These are phyloP conservation scores for Trachythela sp. DNA, from an alignment of 64 coral and sea anemone species.

Conservation along the genomic window DNA sequence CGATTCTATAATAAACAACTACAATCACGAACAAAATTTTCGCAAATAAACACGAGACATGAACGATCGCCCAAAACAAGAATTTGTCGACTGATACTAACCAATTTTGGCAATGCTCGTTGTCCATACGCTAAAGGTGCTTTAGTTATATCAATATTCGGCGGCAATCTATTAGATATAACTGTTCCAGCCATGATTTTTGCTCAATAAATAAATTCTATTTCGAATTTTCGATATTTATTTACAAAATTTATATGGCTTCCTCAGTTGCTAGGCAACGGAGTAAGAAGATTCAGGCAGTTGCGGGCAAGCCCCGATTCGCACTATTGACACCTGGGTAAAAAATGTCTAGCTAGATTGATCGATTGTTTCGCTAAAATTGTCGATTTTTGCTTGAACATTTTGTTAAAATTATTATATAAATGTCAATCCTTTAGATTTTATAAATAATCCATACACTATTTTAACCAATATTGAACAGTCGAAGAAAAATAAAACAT, in stretches of 20 bases:
- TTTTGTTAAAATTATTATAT: too few relatives aligned
- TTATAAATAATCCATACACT: too few relatives aligned
- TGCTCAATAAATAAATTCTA: not conserved
- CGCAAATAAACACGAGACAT: too few relatives aligned
- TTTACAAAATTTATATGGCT: not conserved
- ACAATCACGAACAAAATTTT: slow-evolving; percentile 10
- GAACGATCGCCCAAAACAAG: too few relatives aligned
- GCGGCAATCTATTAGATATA: slow-evolving; percentile 81
- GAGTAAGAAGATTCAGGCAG: not conserved
- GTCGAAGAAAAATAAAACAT: too few relatives aligned
- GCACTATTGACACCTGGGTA: not conserved
- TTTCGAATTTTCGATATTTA: not conserved
- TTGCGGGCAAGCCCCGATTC: not conserved
- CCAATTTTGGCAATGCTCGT: slow-evolving; percentile 83
- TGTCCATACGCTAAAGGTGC: slow-evolving; percentile 85
- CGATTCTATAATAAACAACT: slow-evolving; percentile 60
- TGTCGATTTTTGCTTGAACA: too few relatives aligned
- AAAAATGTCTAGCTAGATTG: too few relatives aligned
- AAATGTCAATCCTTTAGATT: too few relatives aligned
- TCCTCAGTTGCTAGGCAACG: slow-evolving; percentile 18
- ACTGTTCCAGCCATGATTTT: slow-evolving; percentile 73
- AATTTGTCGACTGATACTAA: slow-evolving; percentile 31
- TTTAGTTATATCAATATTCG: slow-evolving; percentile 92
- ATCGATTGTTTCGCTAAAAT: too few relatives aligned
- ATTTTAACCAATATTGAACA: too few relatives aligned